A percentile compares a stretch with the other conserved stretches of the same genome.
Evolutionary conservation across 2,888 invertebrate genomes (phyloP).

Genomic region (Drosophila vallismaia): DNA sequence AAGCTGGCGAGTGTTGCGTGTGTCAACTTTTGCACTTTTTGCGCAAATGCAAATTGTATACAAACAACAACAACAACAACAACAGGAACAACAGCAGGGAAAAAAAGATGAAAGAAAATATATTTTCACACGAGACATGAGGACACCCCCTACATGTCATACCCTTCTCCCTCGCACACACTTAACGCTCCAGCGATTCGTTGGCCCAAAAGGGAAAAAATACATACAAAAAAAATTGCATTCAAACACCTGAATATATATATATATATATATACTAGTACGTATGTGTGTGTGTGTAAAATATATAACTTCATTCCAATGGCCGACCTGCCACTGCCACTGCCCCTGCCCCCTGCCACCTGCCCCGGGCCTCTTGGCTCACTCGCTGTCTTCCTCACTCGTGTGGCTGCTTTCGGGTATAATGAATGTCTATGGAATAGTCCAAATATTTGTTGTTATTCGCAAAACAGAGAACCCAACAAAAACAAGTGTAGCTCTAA

Average conservation of each 20-base stretch:
- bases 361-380: not conserved
- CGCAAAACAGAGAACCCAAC: constrained; percentile 7
- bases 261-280: constrained; percentile 14
- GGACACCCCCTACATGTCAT: constrained; percentile 4
- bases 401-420: not conserved
- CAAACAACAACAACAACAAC: constrained; percentile 37
- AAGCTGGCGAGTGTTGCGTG: constrained; percentile 61
- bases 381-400: constrained; percentile 14
- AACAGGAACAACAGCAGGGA: constrained; percentile 2
- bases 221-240: constrained; percentile 14
- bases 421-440: constrained; percentile 22
- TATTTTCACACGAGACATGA: constrained; percentile 54
- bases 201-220: constrained; percentile 24
- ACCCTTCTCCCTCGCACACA: constrained; percentile 11
- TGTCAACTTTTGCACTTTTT: constrained; percentile 76
- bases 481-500: not conserved
- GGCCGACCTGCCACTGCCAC: constrained; percentile 45
- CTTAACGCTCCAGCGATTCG: constrained; percentile 68
- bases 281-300: too few relatives aligned
- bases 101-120: constrained; percentile 59
- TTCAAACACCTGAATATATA: constrained; percentile 6
- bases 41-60: constrained; percentile 73
- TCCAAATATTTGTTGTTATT: constrained; percentile 61
- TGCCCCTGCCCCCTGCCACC: not conserved
- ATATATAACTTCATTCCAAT: constrained; percentile 60